Base-by-base conservation (phyloP, 1,140 invertebrate genomes). In the Lepidurus packardi region DNA sequence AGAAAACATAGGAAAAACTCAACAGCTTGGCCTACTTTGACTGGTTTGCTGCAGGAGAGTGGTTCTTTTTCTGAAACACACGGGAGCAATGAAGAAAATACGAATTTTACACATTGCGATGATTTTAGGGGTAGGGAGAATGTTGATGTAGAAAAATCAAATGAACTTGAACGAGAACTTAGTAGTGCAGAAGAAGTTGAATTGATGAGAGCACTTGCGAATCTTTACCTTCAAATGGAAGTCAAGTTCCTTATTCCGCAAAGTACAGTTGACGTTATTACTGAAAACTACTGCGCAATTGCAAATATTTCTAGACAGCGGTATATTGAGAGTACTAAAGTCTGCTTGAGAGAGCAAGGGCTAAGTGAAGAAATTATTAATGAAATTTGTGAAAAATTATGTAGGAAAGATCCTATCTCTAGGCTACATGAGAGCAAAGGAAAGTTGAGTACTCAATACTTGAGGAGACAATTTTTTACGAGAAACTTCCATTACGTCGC, bases 401-500 rank as follows among this genome's bases (percentile, higher is more conserved):
- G 45, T 10, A 47, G 16, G 45, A 2, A 47, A 9, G 45, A 47
- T 47, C 45, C 45, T 10, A 47, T 47, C 45, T 47, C 45, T 47
- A 47, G 45, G 45, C 45, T 47, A 47, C 45, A 47, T 47, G 45
- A 47, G 45, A 47, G 45, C 2, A 47, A 47, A 47, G 45, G 45
- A 10, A 47, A 47, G 16, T 16, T 47, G 16, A 47, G 45, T 47
- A 47, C 45, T 10, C 45, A 1, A 47, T 47, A 47, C 45, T 10
- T 47, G 45, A 47, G 45, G 16, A 47, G 45, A 47, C 9, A 47
- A 47, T 47, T 47, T 47, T 47, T 47, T 16, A 47, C 45, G 16
- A 47, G 45, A 47, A 47, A 47, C 45, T 47, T 47, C 45, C 45
- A 47, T n/a, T n/a, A n/a, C n/a, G n/a, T n/a, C n/a, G n/a, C n/a